Base-by-base conservation (phyloP, 2,888 invertebrate genomes). In the Tryphoninae sp. region DNA sequence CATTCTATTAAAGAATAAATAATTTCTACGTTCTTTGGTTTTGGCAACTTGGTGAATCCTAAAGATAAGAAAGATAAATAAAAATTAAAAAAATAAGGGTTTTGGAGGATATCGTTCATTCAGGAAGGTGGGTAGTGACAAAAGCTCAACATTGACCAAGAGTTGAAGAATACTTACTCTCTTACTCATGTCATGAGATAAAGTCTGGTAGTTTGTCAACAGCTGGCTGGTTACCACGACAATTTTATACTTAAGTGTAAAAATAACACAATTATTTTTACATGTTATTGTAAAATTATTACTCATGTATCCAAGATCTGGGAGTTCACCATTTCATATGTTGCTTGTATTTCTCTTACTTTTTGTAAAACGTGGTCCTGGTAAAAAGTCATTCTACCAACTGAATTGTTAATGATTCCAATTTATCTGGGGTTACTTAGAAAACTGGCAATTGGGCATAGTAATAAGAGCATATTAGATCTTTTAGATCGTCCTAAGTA, bases 401-500 rank as follows among this genome's bases (percentile, higher is more conserved):
- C 16, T 68, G 19, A 1, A 68, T 13, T 11, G 33, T 53, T 55
- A 53, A 40, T 13, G 16, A 55, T 33, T 8, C 33, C 2, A 55
- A 55, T 55, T 19, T 19, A 16, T 19, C 55, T 7, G 16, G n/a
- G 16, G 9, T 55, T 19, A 16, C 3, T 22, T 19, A 9, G 19
- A 55, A 16, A 19, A 55, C 9, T 55, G 55, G 22, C 55, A 6
- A 55, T 55, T 55, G 16, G 16, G 2, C 55, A 19, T 62, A 11
- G 53, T 49, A 72, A 72, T 22, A 16, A 40, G 22, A 13, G 8
- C 13, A 13, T 51, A n/a, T n/a, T 65, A 75, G 45, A 75, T 78
- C 53, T 69, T 62, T 26, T 16, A 42, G 58, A 69, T 59, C 58
- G 55, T 13, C 45, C 55, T n/a, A 65, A 73, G 51, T 33, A 59